These are phyloP conservation scores for Sesamia nonagrioides DNA, from an alignment of 1,140 invertebrate species.

Conservation along the genomic window DNA sequence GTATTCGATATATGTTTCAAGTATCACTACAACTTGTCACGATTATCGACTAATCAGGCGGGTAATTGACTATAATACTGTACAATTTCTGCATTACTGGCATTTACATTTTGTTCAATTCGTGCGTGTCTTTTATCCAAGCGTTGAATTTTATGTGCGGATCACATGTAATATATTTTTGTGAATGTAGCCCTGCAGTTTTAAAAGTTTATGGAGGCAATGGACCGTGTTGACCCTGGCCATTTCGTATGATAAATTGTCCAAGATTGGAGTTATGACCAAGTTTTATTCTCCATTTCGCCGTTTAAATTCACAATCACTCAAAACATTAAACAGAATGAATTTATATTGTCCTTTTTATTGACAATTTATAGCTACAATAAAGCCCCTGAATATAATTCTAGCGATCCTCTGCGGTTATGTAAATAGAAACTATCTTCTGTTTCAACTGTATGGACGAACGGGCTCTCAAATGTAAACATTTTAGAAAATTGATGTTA, in stretches of 20 bases:
- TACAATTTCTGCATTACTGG: neutral
- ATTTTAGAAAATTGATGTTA: slow-evolving; percentile 3
- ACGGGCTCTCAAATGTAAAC: slow-evolving; percentile 1
- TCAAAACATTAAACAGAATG: slow-evolving; percentile 15
- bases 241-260: slow-evolving; percentile 69
- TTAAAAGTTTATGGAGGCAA: slow-evolving; percentile 31
- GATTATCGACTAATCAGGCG: slow-evolving; percentile 45
- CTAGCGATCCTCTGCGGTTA: neutral
- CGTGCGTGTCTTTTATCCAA: slow-evolving; percentile 3
- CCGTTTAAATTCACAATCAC: slow-evolving; percentile 53
- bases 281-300: slow-evolving; percentile 56
- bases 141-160: slow-evolving; percentile 16
- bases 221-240: slow-evolving; percentile 24
- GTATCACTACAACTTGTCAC: slow-evolving; percentile 19
- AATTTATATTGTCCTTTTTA: slow-evolving; percentile 16
- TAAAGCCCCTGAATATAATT: neutral
- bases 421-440: neutral
- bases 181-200: slow-evolving; percentile 14
- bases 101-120: slow-evolving; percentile 18
- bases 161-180: neutral
- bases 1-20: slow-evolving; percentile 36
- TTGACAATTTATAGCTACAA: slow-evolving; percentile 6
- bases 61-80: slow-evolving; percentile 39
- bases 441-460: neutral
- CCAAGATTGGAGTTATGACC: slow-evolving; percentile 71